These are phyloP conservation scores for Cheilosia scutellata DNA, from an alignment of 2,888 invertebrate genomes.

Conservation along the genomic window DNA sequence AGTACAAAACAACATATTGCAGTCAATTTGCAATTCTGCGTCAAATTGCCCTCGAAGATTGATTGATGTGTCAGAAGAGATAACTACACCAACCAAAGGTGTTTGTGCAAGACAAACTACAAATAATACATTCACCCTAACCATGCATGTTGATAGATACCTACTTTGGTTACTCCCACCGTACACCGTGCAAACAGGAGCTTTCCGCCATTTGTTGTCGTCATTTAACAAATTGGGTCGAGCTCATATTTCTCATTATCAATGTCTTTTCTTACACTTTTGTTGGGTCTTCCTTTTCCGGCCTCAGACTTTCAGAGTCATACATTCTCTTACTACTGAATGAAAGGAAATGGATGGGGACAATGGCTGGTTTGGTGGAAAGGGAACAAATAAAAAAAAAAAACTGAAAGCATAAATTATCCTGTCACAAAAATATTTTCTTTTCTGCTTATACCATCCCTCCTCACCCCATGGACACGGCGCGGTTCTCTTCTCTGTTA, in stretches of 20 bases:
- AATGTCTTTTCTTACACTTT: slow-evolving; percentile 40
- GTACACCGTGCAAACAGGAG: slow-evolving; percentile 24
- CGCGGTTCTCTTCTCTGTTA: not conserved
- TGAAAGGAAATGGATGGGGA: not conserved
- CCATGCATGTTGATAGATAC: not conserved
- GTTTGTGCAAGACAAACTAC: slow-evolving; percentile 14
- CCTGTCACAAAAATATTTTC: slow-evolving; percentile 65
- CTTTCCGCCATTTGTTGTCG: slow-evolving; percentile 64
- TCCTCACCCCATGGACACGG: not conserved
- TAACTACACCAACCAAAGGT: slow-evolving; percentile 30
- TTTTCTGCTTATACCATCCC: slow-evolving; percentile 3
- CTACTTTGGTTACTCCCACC: not conserved
- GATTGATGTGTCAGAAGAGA: slow-evolving; percentile 36
- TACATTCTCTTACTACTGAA: not conserved
- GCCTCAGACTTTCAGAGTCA: not conserved
- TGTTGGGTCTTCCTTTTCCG: slow-evolving; percentile 1
- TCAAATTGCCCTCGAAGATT: slow-evolving; percentile 36
- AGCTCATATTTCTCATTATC: slow-evolving; percentile 73
- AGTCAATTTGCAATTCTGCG: not conserved
- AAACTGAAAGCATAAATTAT: slow-evolving; percentile 74
- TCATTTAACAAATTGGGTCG: slow-evolving; percentile 73
- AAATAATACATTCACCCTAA: slow-evolving; percentile 6
- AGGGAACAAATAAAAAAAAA: slow-evolving; percentile 62
- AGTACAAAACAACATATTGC: too few relatives aligned
- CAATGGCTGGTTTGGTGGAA: not conserved